Evolutionary conservation across 2,888 invertebrate species (phyloP).

Genomic region (Trachelus iudaicus): DNA sequence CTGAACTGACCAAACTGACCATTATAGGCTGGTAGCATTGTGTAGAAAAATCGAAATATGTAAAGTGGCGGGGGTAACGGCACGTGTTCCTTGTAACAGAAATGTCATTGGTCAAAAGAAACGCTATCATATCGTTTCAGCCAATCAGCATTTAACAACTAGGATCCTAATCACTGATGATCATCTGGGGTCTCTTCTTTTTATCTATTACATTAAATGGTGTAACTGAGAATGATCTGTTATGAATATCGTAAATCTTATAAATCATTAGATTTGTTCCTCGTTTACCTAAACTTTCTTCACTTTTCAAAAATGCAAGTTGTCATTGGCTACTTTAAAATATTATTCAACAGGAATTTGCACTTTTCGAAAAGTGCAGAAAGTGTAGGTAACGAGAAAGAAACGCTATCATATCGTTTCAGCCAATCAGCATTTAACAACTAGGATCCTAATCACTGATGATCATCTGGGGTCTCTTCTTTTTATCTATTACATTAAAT

Average conservation of each 20-base stretch:
- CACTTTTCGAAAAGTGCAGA: too few species aligned
- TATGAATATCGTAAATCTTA: background rate
- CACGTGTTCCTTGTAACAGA: background rate
- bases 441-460: background rate
- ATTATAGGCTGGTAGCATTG: background rate
- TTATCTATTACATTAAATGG: background rate
- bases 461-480: too few species aligned
- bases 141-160: background rate
- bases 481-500: background rate
- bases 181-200: too few species aligned
- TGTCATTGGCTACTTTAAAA: too few species aligned
- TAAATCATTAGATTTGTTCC: background rate
- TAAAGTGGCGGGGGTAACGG: background rate
- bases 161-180: background rate
- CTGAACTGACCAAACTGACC: background rate
- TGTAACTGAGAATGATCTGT: background rate
- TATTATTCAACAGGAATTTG: too few species aligned
- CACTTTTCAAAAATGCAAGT: too few species aligned
- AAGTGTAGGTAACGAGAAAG: too few species aligned
- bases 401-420: background rate
- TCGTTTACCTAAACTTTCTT: too few species aligned
- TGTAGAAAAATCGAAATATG: background rate
- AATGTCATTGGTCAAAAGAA: background rate
- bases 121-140: background rate
- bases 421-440: background rate